Evolutionary conservation across 2,888 invertebrate genomes (phyloP), one percentile per base, ranked within the genome.

Genomic region (Melanophora roralis): DNA sequence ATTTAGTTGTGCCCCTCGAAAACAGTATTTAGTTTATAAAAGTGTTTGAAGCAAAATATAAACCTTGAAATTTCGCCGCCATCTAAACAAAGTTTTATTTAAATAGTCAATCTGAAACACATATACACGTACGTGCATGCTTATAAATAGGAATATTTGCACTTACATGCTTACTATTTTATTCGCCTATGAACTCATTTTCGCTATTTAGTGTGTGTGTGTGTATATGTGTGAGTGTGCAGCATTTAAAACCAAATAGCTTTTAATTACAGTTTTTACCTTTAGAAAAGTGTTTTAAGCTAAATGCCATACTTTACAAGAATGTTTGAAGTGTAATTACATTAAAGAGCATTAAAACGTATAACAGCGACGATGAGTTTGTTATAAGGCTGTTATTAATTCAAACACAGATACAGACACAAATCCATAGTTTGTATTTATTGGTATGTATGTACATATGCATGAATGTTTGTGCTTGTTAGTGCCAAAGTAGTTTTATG

Each of bases 201-300:
- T 12, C 53, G 16, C 19, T 19, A 19, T 7, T 55, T 62, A 0
- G 36, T 32, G 27, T 23, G 16, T 47, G 27, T 21, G 9, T 14
- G 8, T 21, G 51, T 40, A 9, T 23, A 11, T 21, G 19, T 27
- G 27, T 57, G 12, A 12, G 19, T 51, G 34, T 62, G 2, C 7
- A 36, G 32, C 53, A 47, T 34, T 55, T 62, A 60, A 12, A 47
- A 36, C 49, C 49, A 68, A 78, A 73, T 67, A 65, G 59, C 59
- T 80, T 80, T 80, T 80, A 75, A 80, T 80, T 80, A 80, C 79
- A 75, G 65, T 43, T 62, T 72, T 71, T 65, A 68, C 55, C 34
- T 71, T 55, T 69, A 4, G 62, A 49, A 76, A 69, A 76, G 71
- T 62, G 76, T 67, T 75, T n/a, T 80, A 67, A 72, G 65, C 45